These are phyloP conservation scores for Diabrotica undecimpunctata DNA, from an alignment of 1,140 invertebrate genomes.

Conservation along the genomic window DNA sequence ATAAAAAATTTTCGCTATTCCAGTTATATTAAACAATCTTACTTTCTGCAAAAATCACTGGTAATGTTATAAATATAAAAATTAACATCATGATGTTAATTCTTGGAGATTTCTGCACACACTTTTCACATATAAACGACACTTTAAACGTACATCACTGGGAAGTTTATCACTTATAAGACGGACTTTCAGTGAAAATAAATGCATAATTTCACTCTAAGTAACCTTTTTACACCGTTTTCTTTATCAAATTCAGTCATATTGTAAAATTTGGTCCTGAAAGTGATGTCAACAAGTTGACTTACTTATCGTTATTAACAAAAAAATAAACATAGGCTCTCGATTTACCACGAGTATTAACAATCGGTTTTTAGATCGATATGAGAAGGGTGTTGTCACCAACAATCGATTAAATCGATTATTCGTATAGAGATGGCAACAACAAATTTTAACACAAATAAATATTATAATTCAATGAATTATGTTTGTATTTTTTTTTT, in stretches of 20 bases:
- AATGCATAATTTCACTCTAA: background rate
- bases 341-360: background rate
- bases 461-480: too few species aligned
- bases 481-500: too few species aligned
- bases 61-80: background rate
- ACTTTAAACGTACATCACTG: background rate
- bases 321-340: background rate
- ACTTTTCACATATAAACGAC: background rate
- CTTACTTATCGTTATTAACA: background rate
- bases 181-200: background rate
- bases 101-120: background rate
- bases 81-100: background rate
- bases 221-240: background rate
- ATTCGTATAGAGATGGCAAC: too few species aligned
- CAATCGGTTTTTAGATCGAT: background rate
- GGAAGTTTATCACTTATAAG: background rate
- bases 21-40: background rate
- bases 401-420: background rate
- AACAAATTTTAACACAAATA: too few species aligned
- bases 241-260: background rate
- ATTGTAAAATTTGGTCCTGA: background rate
- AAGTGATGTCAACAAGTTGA: background rate
- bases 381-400: constrained; percentile 1
- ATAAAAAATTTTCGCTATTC: background rate
- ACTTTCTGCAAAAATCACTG: background rate